phyloP scores from a whole-genome alignment of 2,797 vertebrate genomes.

The Macrochelys suwanniensis region DNA sequence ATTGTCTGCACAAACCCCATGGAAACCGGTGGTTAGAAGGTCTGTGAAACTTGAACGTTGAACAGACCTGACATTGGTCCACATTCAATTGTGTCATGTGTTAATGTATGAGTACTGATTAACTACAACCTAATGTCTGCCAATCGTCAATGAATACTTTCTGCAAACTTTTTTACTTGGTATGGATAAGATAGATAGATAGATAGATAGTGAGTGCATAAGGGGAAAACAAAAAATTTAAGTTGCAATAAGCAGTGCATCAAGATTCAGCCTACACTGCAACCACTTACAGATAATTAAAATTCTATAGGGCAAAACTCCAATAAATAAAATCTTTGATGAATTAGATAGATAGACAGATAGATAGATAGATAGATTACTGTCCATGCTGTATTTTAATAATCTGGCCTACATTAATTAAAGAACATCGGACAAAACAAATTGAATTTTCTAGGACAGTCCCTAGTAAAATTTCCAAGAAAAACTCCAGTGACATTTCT shows the following conservation, averaged over 20 bases:
- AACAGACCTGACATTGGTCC: neutral
- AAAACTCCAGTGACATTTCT: neutral
- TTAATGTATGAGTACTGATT: neutral
- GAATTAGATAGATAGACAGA: neutral
- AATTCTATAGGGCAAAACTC: neutral
- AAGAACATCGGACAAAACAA: neutral
- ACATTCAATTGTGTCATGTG: neutral
- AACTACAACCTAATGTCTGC: neutral
- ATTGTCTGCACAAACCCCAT: neutral
- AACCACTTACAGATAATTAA: neutral
- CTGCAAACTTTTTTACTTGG: neutral
- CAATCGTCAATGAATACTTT: neutral
- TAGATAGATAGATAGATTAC: neutral
- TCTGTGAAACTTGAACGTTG: neutral
- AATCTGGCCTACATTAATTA: neutral
- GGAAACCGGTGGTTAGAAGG: neutral
- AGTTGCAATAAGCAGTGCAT: neutral
- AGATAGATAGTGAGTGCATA: neutral
- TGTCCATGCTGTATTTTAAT: neutral
- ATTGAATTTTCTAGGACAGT: neutral
- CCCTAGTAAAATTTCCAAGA: neutral
- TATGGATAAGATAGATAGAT: neutral
- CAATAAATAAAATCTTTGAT: neutral
- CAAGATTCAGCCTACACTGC: neutral
- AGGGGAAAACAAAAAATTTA: neutral